phyloP scores from a whole-genome alignment of 2,888 invertebrate species.

The Drosophila yooni region DNA sequence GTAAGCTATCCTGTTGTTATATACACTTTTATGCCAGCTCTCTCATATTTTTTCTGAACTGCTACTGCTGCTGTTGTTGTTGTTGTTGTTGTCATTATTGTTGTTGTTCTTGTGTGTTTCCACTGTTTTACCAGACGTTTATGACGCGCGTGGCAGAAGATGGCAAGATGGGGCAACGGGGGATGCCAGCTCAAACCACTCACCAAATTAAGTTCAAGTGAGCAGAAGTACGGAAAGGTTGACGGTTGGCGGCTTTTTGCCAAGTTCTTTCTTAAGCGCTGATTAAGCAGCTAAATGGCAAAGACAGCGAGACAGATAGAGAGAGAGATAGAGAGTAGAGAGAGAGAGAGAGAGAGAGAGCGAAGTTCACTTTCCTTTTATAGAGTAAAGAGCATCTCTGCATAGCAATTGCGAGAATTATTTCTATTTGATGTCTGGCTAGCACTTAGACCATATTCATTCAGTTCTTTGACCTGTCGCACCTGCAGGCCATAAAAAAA shows the following conservation, averaged over 20 bases:
- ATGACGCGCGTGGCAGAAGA: constrained; percentile 28
- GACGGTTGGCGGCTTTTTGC: constrained; percentile 54
- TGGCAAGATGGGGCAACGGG: background rate
- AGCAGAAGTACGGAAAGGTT: constrained; percentile 65
- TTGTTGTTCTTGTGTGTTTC: constrained; percentile 23
- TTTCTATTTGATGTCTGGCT: constrained; percentile 6
- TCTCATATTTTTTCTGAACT: background rate
- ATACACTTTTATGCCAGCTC: constrained; percentile 15
- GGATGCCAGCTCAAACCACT: constrained; percentile 53
- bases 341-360: background rate
- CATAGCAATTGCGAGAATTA: constrained; percentile 24
- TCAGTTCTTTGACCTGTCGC: background rate
- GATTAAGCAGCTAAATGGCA: constrained; percentile 52
- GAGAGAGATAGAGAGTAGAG: background rate
- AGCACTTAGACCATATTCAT: constrained; percentile 2
- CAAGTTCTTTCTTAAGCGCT: constrained; percentile 60
- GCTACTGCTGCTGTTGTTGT: background rate
- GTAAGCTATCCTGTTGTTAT: constrained; percentile 12
- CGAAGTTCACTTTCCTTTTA: constrained; percentile 19
- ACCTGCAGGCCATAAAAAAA: background rate
- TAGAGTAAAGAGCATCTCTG: background rate
- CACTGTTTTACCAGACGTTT: constrained; percentile 48
- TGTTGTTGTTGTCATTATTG: background rate
- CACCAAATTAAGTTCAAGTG: constrained; percentile 65
- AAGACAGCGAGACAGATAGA: background rate